Base-by-base conservation (phyloP, 2,797 vertebrate species). In the Coilia nasus region DNA sequence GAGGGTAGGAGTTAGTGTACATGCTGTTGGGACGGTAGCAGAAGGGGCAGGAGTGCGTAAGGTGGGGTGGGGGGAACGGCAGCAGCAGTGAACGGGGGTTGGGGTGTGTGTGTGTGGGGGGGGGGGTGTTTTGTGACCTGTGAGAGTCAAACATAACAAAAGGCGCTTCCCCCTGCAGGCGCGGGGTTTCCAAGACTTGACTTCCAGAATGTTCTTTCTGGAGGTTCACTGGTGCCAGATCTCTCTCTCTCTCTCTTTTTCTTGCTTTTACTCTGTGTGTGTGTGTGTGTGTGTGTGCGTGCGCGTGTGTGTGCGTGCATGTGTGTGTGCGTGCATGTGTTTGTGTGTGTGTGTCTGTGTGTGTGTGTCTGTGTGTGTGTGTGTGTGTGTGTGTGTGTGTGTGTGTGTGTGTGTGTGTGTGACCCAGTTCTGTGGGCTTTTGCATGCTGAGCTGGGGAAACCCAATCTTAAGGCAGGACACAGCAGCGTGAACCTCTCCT, bases 91-190 rank as follows among this genome's bases (percentile, higher is more conserved):
- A 89, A 83, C 87, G 90, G 7, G 50, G 86, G 90, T 84, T 88
- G 87, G 88, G 87, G 83, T 86, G 89, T 87, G 82, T 15, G 64
- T 87, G 54, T 88, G 87, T 92, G 85, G 89, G 87, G 88, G 85
- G 90, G 87, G 89, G 87, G 88, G 85, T 89, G 87, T 90, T 93
- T 92, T 91, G 88, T 89, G 90, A 94, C 93, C 95, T 93, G 92
- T 92, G 92, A 91, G 92, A 94, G 92, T 94, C 94, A 95, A 94
- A 93, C 91, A 85, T 92, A 94, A 95, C 93, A 94, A 94, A 94
- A 93, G 93, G 88, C 89, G 85, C 86, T 90, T 92, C 92, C 93
- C 91, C 57, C 57, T 86, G 67, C 78, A 92, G 90, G 90, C 90
- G 89, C 86, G 5, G 89, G 90, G 92, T 94, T 95, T 95, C 94